Evolutionary conservation across 1,140 invertebrate species (phyloP), one percentile per base, ranked within the genome.

Genomic region (Musca domestica): DNA sequence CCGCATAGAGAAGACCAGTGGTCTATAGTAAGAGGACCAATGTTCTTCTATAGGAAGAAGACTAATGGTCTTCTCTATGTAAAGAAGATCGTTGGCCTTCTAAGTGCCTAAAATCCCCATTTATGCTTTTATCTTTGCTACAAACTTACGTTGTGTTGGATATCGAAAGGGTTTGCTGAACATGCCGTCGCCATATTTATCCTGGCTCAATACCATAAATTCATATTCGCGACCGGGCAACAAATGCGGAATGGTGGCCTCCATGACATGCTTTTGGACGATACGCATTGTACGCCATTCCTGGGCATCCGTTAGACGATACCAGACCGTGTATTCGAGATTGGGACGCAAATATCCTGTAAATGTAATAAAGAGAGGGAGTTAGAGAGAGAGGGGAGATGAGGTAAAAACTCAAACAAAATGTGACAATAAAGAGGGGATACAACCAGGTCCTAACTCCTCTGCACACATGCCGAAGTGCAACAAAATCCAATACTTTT

Each of bases 151-250:
- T 83, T 90, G 88, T 0, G 94, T 96, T 73, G 86, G 86, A 46
- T 92, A 88, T 69, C 87, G 87, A 14, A 96, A 85, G 6, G 91
- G 87, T 81, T 94, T 92, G 78, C 94, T 96, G 76, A 94, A 95
- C 83, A 95, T 90, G 14, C 95, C 94, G 74, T 96, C 93, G 2
- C 94, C 95, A 66, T 90, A 85, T 73, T 89, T 87, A 81, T 96
- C 95, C 73, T 94, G 90, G 69, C 94, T 92, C 22, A 96, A 84
- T 30, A 97, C 91, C 87, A 95, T 94, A 74, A 98, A 92, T 83
- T 97, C 94, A 77, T 97, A 96, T 74, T 91, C 88, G 23, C 88
- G 86, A 25, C 91, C 91, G 6, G 94, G 88, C 46, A 85, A 83
- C 64, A 98, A 85, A 69, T 90, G 89, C 69, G 88, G 87, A 54